Percentiles rank a stretch among this genome's conserved stretches.
Conservation (phyloP, 2,113 vertebrate species). For the Litocranius walleri region DNA sequence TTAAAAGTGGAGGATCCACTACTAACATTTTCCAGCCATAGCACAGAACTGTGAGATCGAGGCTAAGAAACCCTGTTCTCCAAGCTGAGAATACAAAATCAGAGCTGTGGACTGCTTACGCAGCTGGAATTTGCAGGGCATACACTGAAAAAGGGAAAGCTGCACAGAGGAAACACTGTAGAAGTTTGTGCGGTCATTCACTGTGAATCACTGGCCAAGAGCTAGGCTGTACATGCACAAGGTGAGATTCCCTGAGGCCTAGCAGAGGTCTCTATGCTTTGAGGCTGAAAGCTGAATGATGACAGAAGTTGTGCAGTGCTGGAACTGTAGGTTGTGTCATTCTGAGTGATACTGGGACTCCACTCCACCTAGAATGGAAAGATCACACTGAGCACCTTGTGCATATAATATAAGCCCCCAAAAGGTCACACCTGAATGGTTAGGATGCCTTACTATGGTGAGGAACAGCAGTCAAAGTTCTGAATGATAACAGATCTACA, state of each 20-base stretch:
- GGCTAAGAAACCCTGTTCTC: neutral
- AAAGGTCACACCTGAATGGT: neutral
- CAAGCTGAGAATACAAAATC: neutral
- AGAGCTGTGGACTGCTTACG: neutral
- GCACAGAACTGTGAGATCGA: neutral
- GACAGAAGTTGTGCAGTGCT: neutral
- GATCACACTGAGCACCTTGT: neutral
- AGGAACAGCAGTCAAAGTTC: neutral
- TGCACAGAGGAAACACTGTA: neutral
- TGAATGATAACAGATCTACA: neutral
- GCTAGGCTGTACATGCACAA: neutral
- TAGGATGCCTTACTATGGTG: neutral
- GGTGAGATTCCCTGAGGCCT: neutral
- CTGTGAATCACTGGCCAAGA: neutral
- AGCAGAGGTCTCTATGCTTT: neutral
- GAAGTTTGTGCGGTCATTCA: neutral
- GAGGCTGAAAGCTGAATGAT: neutral
- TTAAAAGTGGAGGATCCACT: neutral
- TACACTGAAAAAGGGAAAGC: neutral
- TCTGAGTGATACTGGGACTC: neutral
- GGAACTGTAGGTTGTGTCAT: fast-evolving
- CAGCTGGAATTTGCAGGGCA: neutral
- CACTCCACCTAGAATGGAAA: neutral
- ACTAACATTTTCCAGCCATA: neutral
- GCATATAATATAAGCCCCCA: neutral